Conservation (phyloP, 2,113 vertebrate genomes). For the Bubalus kerabau region DNA sequence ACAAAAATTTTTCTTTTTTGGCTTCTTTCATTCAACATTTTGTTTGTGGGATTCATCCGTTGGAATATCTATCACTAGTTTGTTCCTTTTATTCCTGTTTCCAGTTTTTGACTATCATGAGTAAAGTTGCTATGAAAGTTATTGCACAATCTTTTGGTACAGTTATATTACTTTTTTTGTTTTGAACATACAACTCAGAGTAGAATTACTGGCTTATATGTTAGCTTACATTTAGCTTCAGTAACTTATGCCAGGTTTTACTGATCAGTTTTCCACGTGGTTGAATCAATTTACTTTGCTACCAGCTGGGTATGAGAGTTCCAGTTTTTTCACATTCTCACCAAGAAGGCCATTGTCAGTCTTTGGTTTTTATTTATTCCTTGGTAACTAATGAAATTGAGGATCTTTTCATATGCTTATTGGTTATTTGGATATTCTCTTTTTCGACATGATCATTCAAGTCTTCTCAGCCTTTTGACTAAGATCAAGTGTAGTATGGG, state of each 20-base stretch:
- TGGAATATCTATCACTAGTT: background rate
- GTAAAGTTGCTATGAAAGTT: background rate
- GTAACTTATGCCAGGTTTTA: background rate
- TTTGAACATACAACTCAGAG: background rate
- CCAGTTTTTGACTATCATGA: background rate
- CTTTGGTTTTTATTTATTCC: background rate
- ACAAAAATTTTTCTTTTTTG: background rate
- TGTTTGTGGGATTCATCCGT: background rate
- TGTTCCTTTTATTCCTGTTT: background rate
- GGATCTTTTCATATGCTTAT: background rate
- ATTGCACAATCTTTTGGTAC: background rate
- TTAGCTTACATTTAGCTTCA: background rate
- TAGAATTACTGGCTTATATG: background rate
- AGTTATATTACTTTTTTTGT: background rate
- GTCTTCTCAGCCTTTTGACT: background rate
- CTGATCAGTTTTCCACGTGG: background rate
- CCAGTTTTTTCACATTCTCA: background rate
- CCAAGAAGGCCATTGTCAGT: background rate
- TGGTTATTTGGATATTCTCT: background rate
- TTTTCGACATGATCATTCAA: background rate
- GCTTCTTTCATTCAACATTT: background rate
- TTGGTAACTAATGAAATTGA: background rate
- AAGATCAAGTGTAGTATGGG: background rate
- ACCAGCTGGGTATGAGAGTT: background rate
- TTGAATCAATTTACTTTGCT: background rate